Evolutionary conservation across 2,888 invertebrate species (phyloP), one percentile per base, ranked within the genome.

Genomic region (Rhagonycha lutea): DNA sequence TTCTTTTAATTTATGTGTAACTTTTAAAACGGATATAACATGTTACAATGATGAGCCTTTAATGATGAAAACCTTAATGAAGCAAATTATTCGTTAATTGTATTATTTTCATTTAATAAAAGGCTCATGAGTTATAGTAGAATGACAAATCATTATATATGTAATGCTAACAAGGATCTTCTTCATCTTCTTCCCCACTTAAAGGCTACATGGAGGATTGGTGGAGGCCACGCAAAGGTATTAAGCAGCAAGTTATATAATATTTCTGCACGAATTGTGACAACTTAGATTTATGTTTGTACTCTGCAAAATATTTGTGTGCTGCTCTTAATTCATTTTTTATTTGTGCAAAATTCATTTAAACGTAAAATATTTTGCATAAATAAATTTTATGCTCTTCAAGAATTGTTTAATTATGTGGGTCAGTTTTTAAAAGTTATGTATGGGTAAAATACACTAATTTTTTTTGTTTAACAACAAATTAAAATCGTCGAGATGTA

Each of bases 141-240:
- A 79, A 77, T 81, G 79, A 81, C 73, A 82, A 80, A 78, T 81
- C 82, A 79, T 83, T 84, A 81, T 85, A 65, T 65, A 84, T 85
- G 84, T 84, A 84, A 85, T 86, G 88, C 88, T 88, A 88, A 88
- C 88, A 91, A 92, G 91, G 91, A 91, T 90, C 91, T 90, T 91
- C 91, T 90, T 89, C 90, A 88, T 90, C 90, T 89, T 95, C 96
- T 92, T 94, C 95, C 91, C 93, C 94, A 90, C 94, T 95, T 94
- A 94, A 95, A 96, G 96, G 96, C 93, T 96, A 96, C 94, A 96
- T 95, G 95, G 96, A 97, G 94, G 96, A 96, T 92, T 96, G 96
- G 96, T 96, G 96, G 96, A 94, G 96, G 92, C 96, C 96, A 89
- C 93, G 96, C 89, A 96, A 96, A 97, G 96, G 96, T 96, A 88